Evolutionary conservation across 2,113 vertebrate genomes (phyloP).

Genomic region (Podarcis cretensis): DNA sequence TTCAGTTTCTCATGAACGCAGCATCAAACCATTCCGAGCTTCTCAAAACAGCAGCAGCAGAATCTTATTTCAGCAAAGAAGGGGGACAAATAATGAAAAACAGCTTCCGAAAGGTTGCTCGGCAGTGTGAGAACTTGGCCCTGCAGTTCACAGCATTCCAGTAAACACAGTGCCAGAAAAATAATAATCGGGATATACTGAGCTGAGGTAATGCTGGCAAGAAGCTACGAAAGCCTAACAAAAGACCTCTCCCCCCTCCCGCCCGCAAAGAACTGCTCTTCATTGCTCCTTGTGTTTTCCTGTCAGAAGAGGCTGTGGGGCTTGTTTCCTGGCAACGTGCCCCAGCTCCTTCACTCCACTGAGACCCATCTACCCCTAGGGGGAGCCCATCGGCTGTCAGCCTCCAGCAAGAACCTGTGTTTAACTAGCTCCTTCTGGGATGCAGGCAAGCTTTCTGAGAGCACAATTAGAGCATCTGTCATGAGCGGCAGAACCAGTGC

Average conservation of each 20-base stretch:
- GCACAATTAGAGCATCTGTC: conserved; percentile 45
- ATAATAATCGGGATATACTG: conserved; percentile 62
- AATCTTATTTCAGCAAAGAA: conserved; percentile 26
- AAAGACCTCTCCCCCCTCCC: neutral
- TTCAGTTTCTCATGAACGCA: conserved; percentile 5
- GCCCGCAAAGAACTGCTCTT: conserved; percentile 73
- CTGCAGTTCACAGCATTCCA: conserved; percentile 46
- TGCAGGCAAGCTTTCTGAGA: conserved; percentile 41
- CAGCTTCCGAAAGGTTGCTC: conserved; percentile 21
- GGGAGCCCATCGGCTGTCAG: conserved; percentile 88
- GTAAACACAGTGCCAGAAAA: conserved; percentile 80
- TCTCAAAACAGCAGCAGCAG: conserved; percentile 1
- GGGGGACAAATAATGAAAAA: conserved; percentile 35
- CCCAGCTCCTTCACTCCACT: conserved; percentile 75
- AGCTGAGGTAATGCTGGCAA: conserved; percentile 80
- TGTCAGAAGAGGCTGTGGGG: conserved; percentile 77
- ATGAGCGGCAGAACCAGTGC: conserved; percentile 31
- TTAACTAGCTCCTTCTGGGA: conserved; percentile 51
- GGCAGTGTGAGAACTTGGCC: conserved; percentile 38
- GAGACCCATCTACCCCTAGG: conserved; percentile 85
- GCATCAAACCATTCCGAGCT: neutral
- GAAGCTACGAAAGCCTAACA: conserved; percentile 69
- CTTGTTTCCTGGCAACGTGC: conserved; percentile 88
- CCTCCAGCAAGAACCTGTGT: conserved; percentile 65
- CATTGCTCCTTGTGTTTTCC: conserved; percentile 85